phyloP scores from a whole-genome alignment of 2,113 vertebrate species.

The Neolamprologus modestus region DNA sequence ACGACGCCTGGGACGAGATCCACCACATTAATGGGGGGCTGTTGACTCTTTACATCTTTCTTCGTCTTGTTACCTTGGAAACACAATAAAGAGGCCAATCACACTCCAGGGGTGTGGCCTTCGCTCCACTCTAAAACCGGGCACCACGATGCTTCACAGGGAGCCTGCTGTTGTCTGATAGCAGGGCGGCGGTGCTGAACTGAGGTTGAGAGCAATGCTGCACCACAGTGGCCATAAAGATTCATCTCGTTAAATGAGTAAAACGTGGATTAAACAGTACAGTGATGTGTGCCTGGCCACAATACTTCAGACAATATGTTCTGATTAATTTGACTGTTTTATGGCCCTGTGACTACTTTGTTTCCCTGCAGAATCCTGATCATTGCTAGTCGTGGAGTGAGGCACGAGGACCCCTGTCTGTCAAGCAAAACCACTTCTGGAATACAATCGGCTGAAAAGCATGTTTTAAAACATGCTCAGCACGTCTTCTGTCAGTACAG shows the following conservation, averaged over 20 bases:
- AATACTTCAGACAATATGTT: neutral
- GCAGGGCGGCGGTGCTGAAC: neutral
- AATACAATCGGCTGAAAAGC: neutral
- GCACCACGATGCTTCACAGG: neutral
- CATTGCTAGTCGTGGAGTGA: neutral
- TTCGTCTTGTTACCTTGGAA: slow-evolving; percentile 85
- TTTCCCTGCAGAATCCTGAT: neutral
- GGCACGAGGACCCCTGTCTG: neutral
- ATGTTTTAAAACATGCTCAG: neutral
- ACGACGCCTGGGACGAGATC: slow-evolving; percentile 86
- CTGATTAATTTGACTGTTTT: neutral
- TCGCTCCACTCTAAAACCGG: neutral
- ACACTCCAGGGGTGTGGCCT: slow-evolving; percentile 48
- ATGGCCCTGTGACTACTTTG: neutral
- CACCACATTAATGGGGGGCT: slow-evolving; percentile 80
- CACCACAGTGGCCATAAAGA: neutral
- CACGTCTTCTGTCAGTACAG: neutral
- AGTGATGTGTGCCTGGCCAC: neutral
- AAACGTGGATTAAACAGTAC: neutral
- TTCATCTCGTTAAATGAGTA: neutral
- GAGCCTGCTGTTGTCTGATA: neutral
- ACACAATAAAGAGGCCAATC: slow-evolving; percentile 68
- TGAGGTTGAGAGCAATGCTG: slow-evolving; percentile 37
- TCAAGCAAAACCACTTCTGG: neutral
- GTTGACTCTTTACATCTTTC: slow-evolving; percentile 78